Conservation (phyloP, 35 echinoderm and acorn worm species). For the Hemicentrotus pulcherrimus region DNA sequence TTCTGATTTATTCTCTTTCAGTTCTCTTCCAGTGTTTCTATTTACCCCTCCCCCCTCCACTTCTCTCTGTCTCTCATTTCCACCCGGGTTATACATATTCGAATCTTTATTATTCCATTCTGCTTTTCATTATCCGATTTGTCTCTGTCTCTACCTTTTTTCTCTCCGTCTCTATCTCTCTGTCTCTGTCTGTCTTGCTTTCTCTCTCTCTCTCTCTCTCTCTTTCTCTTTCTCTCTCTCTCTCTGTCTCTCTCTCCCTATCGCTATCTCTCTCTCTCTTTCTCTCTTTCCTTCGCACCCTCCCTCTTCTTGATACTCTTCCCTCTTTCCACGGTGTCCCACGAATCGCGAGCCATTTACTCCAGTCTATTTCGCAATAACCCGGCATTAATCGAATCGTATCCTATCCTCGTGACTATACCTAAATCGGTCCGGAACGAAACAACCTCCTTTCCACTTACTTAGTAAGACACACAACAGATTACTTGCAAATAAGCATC, state of each 20-base stretch:
- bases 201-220: neutral
- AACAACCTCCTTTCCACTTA: neutral
- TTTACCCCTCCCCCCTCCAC: too few relatives aligned
- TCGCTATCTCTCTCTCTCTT: neutral
- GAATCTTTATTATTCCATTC: too few relatives aligned
- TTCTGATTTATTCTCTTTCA: too few relatives aligned
- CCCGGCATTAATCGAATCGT: neutral
- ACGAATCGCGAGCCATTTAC: neutral
- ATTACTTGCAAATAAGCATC: neutral
- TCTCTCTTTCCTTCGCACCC: neutral
- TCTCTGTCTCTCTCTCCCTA: neutral
- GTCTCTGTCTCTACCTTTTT: neutral
- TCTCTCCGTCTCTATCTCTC: neutral
- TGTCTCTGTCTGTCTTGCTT: neutral
- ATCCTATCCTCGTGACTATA: neutral
- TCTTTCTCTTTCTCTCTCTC: neutral
- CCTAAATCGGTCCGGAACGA: neutral
- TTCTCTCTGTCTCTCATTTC: too few relatives aligned
- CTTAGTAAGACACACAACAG: neutral
- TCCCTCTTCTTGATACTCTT: neutral
- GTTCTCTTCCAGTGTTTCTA: too few relatives aligned
- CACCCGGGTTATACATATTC: too few relatives aligned
- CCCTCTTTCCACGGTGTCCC: neutral
- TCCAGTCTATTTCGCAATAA: neutral
- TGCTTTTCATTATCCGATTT: too few relatives aligned